Evolutionary conservation across 2,888 invertebrate species (phyloP).

Genomic region (Hirtodrosophila confusa): DNA sequence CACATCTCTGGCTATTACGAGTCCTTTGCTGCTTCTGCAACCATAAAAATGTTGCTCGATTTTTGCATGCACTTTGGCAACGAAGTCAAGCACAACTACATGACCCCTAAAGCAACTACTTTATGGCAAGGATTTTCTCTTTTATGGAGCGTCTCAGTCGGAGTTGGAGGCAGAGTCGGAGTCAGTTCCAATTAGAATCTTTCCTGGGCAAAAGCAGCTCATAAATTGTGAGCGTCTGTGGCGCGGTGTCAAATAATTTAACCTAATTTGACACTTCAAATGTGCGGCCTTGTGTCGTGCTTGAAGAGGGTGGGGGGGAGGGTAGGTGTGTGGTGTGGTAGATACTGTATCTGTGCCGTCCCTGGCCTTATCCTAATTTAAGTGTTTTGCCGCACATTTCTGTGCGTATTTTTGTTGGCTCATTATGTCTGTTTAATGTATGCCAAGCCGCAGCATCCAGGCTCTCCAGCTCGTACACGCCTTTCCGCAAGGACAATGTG

Average conservation of each 20-base stretch:
- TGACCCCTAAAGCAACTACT: slow-evolving; percentile 60
- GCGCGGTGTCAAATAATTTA: slow-evolving; percentile 80
- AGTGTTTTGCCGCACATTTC: slow-evolving; percentile 62
- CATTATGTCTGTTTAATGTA: slow-evolving; percentile 71
- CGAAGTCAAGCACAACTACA: slow-evolving; percentile 21
- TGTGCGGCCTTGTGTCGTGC: slow-evolving; percentile 39
- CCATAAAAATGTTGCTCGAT: slow-evolving; percentile 52
- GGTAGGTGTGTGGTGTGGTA: background rate
- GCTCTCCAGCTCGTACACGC: slow-evolving; percentile 26
- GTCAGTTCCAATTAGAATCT: slow-evolving; percentile 67
- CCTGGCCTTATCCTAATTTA: slow-evolving; percentile 74
- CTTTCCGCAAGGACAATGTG: slow-evolving; percentile 44
- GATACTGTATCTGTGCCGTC: slow-evolving; percentile 32
- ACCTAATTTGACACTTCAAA: slow-evolving; percentile 82
- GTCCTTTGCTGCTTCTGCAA: slow-evolving; percentile 19
- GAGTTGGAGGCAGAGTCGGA: background rate
- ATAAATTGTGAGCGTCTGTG: slow-evolving; percentile 68
- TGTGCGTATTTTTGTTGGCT: slow-evolving; percentile 62
- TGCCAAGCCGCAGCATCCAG: slow-evolving; percentile 1
- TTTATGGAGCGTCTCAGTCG: slow-evolving; percentile 11
- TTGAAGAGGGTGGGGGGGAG: background rate
- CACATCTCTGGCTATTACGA: slow-evolving; percentile 11
- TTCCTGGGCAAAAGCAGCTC: slow-evolving; percentile 47
- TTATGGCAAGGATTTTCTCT: slow-evolving; percentile 53
- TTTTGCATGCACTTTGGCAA: slow-evolving; percentile 45